Evolutionary conservation across 1,140 invertebrate species (phyloP).

Genomic region (Drosophila melanogaster): DNA sequence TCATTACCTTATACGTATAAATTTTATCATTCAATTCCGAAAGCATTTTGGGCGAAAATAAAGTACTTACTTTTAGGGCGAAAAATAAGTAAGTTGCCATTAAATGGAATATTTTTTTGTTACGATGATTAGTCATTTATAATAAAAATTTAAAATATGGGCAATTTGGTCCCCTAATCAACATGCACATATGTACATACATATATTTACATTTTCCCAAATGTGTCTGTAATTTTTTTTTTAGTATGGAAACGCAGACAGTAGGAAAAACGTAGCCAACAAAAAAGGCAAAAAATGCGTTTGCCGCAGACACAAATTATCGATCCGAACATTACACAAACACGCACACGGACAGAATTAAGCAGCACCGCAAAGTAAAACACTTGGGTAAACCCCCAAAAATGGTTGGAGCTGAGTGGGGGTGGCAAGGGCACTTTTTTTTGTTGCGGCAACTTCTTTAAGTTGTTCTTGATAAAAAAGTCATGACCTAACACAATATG

Average conservation of each 20-base stretch:
- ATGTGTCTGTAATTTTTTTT: slow-evolving; percentile 5
- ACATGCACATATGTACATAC: not conserved
- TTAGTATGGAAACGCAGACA: slow-evolving; percentile 2
- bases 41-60: too few relatives aligned
- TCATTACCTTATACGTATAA: not conserved
- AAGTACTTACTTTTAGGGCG: too few relatives aligned
- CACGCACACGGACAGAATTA: slow-evolving; percentile 36
- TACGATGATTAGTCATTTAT: too few relatives aligned
- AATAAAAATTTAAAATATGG: too few relatives aligned
- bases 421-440: slow-evolving; percentile 42
- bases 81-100: too few relatives aligned
- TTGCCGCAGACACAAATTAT: slow-evolving; percentile 58
- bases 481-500: slow-evolving; percentile 69
- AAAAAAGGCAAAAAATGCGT: slow-evolving; percentile 59
- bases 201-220: not conserved
- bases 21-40: not conserved
- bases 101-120: too few relatives aligned
- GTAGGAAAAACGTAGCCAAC: slow-evolving; percentile 6
- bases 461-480: slow-evolving; percentile 67
- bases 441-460: slow-evolving; percentile 29
- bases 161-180: too few relatives aligned
- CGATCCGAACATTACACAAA: slow-evolving; percentile 26
- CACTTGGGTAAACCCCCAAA: slow-evolving; percentile 49
- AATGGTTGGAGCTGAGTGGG: slow-evolving; percentile 2
- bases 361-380: slow-evolving; percentile 68